Evolutionary conservation across 2,888 invertebrate genomes (phyloP).

Genomic region (Argyra leucocephala): DNA sequence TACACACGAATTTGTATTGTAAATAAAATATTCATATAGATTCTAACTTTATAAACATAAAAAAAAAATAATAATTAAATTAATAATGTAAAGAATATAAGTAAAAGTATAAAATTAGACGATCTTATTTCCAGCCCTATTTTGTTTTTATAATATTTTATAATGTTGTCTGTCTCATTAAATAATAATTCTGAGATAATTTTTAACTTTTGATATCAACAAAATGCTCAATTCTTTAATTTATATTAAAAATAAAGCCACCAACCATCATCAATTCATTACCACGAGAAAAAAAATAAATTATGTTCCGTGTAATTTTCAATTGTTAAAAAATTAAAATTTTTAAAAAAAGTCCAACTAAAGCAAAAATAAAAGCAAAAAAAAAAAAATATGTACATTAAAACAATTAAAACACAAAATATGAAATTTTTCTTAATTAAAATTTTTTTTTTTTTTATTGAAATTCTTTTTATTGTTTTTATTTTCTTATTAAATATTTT

Average conservation of each 20-base stretch:
- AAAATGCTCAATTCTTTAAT: too few relatives aligned
- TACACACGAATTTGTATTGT: neutral
- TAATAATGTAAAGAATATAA: neutral
- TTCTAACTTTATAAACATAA: too few relatives aligned
- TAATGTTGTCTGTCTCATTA: too few relatives aligned
- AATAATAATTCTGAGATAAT: too few relatives aligned
- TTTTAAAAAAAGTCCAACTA: neutral
- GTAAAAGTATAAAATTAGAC: neutral
- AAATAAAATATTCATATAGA: neutral
- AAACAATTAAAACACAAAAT: neutral
- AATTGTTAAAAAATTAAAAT: neutral
- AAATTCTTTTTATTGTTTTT: neutral
- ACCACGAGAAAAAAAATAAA: neutral
- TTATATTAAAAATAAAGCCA: neutral
- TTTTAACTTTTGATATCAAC: too few relatives aligned
- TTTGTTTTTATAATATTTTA: too few relatives aligned
- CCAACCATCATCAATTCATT: neutral
- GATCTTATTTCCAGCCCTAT: too few relatives aligned
- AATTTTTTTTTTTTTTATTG: conserved; percentile 7
- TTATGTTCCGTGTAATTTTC: neutral
- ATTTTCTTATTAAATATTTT: neutral
- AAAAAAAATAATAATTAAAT: neutral
- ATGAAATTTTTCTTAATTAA: neutral
- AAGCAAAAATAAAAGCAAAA: neutral
- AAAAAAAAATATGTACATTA: neutral